Base-by-base conservation (phyloP, 2,888 invertebrate genomes). In the Icerya purchasi region DNA sequence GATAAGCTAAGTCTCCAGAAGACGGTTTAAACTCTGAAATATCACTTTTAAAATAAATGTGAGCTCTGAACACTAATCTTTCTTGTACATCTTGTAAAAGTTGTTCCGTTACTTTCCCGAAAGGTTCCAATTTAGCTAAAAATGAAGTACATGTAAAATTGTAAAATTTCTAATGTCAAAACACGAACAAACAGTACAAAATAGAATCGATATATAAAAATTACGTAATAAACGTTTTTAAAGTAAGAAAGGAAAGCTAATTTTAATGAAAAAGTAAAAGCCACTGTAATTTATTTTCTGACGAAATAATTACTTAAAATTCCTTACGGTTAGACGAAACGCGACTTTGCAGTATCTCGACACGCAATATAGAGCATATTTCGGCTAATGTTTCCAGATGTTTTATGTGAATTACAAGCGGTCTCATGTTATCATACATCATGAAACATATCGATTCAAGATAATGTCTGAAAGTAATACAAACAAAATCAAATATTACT, bases 311-410 rank as follows among this genome's bases (percentile, higher is more conserved):
- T 49, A 53, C 49, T 52, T 58, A 53, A 53, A 63, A 54, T 60
- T 62, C 67, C 81, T 78, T 71, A 83, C 86, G 81, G 69, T 86
- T 87, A 66, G 84, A 83, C 64, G 83, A 82, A 20, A 89, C 87
- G 68, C 92, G 88, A 66, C 91, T 93, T 68, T 90, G 90, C 10
- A 93, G 75, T 79, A 94, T 89, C 74, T 94, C 92, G 58, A 85
- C 81, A 63, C 90, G 78, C 50, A 97, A 73, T 65, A 97, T 94
- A 52, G 88, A 86, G 70, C 97, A 97, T 56, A 98, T 81, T 72
- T 98, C 98, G 0, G 96, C 90, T 22, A 98, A 75, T 0, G 97
- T 96, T 76, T 98, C 98, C 69, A 98, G 75, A 71, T 98, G 97
- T 70, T 93, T 92, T 63, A 97, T 89, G 72, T 93, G 90, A 63